These are phyloP conservation scores for Palythoa grandiflora DNA, from an alignment of 92 coral and sea anemone species.

Conservation along the genomic window DNA sequence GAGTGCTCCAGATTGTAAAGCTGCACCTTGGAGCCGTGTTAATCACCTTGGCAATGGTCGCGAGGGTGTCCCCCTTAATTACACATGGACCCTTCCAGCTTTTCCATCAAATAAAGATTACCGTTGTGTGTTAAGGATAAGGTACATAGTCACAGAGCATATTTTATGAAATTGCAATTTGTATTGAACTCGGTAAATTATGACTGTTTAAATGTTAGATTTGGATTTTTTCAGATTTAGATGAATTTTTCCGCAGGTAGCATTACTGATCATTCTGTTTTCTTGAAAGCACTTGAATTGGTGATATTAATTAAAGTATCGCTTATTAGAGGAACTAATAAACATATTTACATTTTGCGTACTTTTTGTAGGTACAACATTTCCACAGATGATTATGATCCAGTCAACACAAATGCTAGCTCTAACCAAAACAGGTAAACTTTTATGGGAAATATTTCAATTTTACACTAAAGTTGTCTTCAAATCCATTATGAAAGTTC, in stretches of 20 bases:
- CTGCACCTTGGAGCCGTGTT: constrained; percentile 82
- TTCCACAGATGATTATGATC: constrained; percentile 94
- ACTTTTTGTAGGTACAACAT: constrained; percentile 85
- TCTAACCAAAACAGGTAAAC: constrained; percentile 87
- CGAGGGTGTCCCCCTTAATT: constrained; percentile 81
- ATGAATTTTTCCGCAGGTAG: too few relatives aligned
- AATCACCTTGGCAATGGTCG: constrained; percentile 97
- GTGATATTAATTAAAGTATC: too few relatives aligned
- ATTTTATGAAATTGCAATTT: too few relatives aligned
- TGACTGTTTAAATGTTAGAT: too few relatives aligned
- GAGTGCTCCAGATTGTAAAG: constrained; percentile 75
- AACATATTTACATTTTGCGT: neutral
- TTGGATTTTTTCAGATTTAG: too few relatives aligned
- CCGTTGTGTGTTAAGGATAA: constrained; percentile 81
- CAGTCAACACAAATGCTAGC: constrained; percentile 84
- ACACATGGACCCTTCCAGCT: constrained; percentile 87
- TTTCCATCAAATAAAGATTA: constrained; percentile 81
- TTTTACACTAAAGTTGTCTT: too few relatives aligned
- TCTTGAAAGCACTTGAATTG: too few relatives aligned
- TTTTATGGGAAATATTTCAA: neutral
- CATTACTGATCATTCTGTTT: too few relatives aligned
- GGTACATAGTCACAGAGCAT: constrained; percentile 49
- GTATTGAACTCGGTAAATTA: too few relatives aligned
- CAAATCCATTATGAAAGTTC: too few relatives aligned
- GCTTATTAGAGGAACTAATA: too few relatives aligned